These are phyloP conservation scores for Pyrrhia umbra DNA, from an alignment of 2,888 invertebrate species.

Conservation along the genomic window DNA sequence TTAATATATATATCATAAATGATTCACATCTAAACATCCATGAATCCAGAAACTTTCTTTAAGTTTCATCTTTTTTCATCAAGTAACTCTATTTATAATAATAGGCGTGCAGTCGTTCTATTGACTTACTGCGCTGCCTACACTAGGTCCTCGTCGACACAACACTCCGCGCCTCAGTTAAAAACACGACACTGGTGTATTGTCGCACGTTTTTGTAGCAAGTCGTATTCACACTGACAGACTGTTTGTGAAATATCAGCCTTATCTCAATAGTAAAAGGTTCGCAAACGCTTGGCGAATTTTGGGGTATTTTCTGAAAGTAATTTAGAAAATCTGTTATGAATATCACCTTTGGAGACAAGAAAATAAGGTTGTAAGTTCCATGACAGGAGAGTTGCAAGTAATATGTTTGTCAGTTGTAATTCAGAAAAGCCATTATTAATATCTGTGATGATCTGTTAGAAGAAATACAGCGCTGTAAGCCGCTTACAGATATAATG, in stretches of 20 bases:
- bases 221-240: slow-evolving; percentile 14
- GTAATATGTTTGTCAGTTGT: slow-evolving; percentile 29
- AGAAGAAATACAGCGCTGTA: slow-evolving; percentile 31
- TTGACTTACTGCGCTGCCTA: slow-evolving; percentile 24
- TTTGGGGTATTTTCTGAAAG: neutral
- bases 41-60: too few species aligned
- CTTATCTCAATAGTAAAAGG: rapidly evolving
- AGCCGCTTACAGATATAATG: slow-evolving; percentile 29
- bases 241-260: neutral
- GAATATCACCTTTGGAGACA: slow-evolving; percentile 4
- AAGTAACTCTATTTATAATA: neutral
- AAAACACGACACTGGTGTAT: slow-evolving; percentile 43
- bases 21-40: too few species aligned
- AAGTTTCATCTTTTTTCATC: too few species aligned
- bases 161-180: slow-evolving; percentile 40
- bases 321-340: slow-evolving; percentile 9
- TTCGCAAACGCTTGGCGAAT: neutral
- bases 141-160: slow-evolving; percentile 22
- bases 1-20: too few species aligned
- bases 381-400: slow-evolving; percentile 16
- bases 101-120: neutral
- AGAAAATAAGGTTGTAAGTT: slow-evolving; percentile 3
- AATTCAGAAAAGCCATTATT: slow-evolving; percentile 52
- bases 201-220: slow-evolving; percentile 49
- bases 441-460: slow-evolving; percentile 47